Base-by-base conservation (phyloP, 2,113 vertebrate genomes). In the Apteryx owenii region DNA sequence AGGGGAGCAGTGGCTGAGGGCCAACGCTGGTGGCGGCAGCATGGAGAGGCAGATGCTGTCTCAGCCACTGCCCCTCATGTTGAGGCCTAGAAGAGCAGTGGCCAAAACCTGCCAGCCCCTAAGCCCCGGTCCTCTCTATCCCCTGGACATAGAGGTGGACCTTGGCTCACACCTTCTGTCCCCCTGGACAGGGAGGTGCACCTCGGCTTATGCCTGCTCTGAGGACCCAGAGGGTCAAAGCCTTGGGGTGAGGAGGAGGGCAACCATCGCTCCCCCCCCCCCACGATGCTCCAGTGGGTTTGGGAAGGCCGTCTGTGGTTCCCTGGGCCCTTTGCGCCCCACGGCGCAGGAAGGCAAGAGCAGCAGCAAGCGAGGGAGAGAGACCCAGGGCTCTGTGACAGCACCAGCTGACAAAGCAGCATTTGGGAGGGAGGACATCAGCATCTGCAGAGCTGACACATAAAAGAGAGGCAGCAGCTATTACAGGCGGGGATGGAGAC, bases 391-490 rank as follows among this genome's bases (percentile, higher is more conserved):
- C 70, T 72, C 0, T 1, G 44, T 93, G 82, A 65, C 84, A 76
- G 91, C 78, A 21, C 42, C 1, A 1, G 83, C 84, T 94, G 94
- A 90, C 92, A 91, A 81, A 91, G 94, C 96, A 87, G 60, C 87
- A 58, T 77, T 88, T 81, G 77, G 85, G 85, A 94, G 68, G 72
- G 83, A 91, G 84, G 86, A 80, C 92, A 96, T n/a, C 40, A 85
- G 85, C 85, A 87, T 90, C 91, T 88, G 95, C 88, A 69, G 70
- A 8, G 1, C 75, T 95, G 94, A 93, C 89, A 91, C 53, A 48
- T 42, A 10, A 53, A 80, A 51, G 44, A 91, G 94, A 93, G 88
- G 76, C 12, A 0, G 86, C 14, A 82, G 87, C 87, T 92, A 19
- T 13, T 65, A 62, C 84, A 54, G 93, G 93, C n/a, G 0, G 85